These are phyloP conservation scores for Miniopterus natalensis DNA, from an alignment of 2,113 vertebrate species.

Conservation along the genomic window DNA sequence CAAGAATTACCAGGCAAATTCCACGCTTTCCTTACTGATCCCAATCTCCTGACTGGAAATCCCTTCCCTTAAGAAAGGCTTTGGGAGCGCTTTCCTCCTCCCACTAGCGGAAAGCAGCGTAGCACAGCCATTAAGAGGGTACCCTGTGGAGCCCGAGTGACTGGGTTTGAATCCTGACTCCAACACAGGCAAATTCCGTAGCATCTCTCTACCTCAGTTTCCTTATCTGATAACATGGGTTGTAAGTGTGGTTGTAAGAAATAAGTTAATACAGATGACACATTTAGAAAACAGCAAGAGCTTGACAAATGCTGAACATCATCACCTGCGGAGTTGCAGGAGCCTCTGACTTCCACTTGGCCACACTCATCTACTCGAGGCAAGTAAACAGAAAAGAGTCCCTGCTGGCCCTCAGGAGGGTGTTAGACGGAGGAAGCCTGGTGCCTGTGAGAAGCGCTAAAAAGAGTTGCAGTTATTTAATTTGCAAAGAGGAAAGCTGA, in stretches of 20 bases:
- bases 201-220: background rate
- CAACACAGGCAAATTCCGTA: background rate
- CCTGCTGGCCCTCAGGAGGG: background rate
- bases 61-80: background rate
- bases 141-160: background rate
- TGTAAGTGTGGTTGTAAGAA: background rate
- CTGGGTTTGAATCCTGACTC: background rate
- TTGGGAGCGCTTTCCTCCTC: background rate
- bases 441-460: background rate
- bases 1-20: background rate
- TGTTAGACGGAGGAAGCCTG: background rate
- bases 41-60: background rate
- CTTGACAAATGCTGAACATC: background rate
- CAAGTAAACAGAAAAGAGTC: background rate
- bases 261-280: background rate
- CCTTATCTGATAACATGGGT: background rate
- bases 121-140: background rate
- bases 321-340: background rate
- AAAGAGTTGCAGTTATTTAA: constrained; percentile 5
- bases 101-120: background rate
- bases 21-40: background rate
- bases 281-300: background rate
- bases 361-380: background rate
- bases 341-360: background rate
- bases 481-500: constrained; percentile 5